Evolutionary conservation across 2,113 vertebrate species (phyloP), one percentile per base, ranked within the genome.

Genomic region (Noturus placidus): DNA sequence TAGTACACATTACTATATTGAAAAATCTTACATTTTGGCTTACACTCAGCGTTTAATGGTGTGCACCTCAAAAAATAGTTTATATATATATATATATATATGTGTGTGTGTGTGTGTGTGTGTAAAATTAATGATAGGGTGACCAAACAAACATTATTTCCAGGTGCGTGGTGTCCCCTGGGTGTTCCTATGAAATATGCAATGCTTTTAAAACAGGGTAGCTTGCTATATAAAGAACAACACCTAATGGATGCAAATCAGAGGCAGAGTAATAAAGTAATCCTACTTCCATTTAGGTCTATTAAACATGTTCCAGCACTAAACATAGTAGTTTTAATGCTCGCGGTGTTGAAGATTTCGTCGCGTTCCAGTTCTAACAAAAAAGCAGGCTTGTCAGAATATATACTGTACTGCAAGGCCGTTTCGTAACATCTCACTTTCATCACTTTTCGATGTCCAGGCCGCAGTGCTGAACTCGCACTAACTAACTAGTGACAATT

Each of bases 151-250:
- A 54, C 76, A 79, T 79, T 79, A 54, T 79, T 54, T 79, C 76
- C 76, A 79, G 76, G 76, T 79, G 76, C 76, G 54, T 9, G 50
- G 50, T 52, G 76, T 79, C 76, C 76, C 50, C n/a, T 54, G 76
- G 76, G 76, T 30, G 50, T 79, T 56, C 50, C 27, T 54, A 79
- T 79, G 76, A 79, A 79, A 79, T 79, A 79, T 79, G 76, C 50
- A 54, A 79, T 30, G 76, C 76, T 79, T 79, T 79, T 79, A 79
- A 79, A 79, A 79, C 76, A 79, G 50, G 76, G 14, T 54, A 79
- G 76, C 50, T 20, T 54, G 50, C 76, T 79, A 79, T 79, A 79
- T 79, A 79, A 79, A 79, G 76, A 79, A 79, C 76, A 79, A 3
- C 27, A 79, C 50, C 76, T 79, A 52, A 79, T 54, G 50, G 76